phyloP scores from a whole-genome alignment of 2,888 invertebrate species.

The Lamellibrachia satsuma region DNA sequence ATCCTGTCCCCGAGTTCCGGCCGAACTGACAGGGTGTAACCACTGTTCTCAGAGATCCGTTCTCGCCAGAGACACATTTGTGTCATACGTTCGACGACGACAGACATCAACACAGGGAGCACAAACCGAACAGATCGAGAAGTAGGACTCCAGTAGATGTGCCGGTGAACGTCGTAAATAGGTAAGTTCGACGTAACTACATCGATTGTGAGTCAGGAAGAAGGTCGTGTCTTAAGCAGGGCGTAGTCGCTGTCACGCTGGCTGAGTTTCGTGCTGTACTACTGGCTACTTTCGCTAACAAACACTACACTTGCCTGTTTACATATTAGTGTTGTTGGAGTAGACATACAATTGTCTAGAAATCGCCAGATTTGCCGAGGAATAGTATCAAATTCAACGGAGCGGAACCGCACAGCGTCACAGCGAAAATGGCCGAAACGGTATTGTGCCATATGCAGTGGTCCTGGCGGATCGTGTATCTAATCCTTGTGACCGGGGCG shows the following conservation, averaged over 20 bases:
- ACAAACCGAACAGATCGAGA: background rate
- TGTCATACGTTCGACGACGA: background rate
- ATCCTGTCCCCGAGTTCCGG: background rate
- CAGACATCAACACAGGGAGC: background rate
- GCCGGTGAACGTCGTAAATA: background rate
- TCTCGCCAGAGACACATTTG: background rate
- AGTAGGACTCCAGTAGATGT: background rate
- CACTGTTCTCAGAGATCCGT: background rate
- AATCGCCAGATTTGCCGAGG: background rate
- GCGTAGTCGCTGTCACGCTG: background rate
- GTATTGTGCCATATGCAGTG: background rate
- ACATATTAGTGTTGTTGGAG: background rate
- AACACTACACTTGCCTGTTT: background rate
- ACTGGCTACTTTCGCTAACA: background rate
- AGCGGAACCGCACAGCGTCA: background rate
- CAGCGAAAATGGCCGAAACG: slow-evolving; percentile 6
- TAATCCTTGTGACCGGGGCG: background rate
- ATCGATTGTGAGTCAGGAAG: background rate
- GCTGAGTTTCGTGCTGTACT: background rate
- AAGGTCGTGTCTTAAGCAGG: background rate
- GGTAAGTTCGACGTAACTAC: slow-evolving; percentile 12
- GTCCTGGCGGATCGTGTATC: background rate
- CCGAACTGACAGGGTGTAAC: background rate
- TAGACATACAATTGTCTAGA: background rate
- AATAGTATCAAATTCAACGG: background rate